These are phyloP conservation scores for Paradoxurus hermaphroditus DNA, from an alignment of 2,113 vertebrate genomes.

Conservation along the genomic window DNA sequence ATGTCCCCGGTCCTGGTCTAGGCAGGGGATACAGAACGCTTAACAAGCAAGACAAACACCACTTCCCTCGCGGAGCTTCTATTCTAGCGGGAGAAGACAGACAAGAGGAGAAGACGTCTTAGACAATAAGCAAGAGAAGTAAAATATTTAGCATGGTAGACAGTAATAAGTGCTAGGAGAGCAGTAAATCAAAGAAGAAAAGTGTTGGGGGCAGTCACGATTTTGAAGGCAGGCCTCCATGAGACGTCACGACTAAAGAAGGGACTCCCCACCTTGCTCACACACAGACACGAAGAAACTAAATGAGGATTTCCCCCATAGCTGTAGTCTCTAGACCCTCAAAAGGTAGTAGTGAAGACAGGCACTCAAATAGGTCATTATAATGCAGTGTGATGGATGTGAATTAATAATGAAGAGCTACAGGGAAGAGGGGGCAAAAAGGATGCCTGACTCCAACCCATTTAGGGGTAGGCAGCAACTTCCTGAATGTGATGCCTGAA, in stretches of 20 bases:
- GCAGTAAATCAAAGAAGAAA: background rate
- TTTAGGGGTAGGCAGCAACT: background rate
- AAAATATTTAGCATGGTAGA: background rate
- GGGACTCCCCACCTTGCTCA: background rate
- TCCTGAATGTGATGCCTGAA: background rate
- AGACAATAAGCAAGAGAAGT: background rate
- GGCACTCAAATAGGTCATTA: background rate
- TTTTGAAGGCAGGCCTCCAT: background rate
- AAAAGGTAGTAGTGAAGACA: background rate
- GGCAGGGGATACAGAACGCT: background rate
- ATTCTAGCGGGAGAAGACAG: background rate
- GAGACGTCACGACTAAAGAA: background rate
- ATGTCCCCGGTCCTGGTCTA: background rate
- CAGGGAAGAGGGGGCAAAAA: background rate
- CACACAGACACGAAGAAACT: background rate
- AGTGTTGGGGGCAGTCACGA: background rate
- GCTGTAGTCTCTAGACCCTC: background rate
- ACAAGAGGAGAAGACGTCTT: too few relatives aligned
- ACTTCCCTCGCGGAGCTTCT: background rate
- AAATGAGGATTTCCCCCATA: background rate
- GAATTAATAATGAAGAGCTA: background rate
- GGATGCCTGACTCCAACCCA: background rate
- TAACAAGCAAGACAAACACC: background rate
- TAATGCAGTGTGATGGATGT: background rate
- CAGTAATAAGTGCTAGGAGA: background rate